Evolutionary conservation across 2,113 vertebrate genomes (phyloP), one percentile per base, ranked within the genome.

Genomic region (Dasyornis broadbenti): DNA sequence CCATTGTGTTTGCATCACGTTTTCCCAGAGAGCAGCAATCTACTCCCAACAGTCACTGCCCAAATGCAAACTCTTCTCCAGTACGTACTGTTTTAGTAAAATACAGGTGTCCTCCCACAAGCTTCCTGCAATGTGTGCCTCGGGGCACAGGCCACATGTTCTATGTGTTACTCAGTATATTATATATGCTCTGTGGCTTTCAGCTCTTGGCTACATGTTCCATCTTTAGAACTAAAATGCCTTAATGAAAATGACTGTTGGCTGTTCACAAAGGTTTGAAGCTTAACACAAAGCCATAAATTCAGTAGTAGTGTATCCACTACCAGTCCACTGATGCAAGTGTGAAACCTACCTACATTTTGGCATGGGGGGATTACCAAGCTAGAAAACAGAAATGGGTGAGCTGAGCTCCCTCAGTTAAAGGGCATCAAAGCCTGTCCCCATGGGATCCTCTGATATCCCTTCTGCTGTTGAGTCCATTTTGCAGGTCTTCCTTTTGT

Each of bases 71-170:
- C 33, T 15, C 4, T 70, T 54, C 31, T 42, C 31, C 64, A 44
- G 27, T 24, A 53, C 0, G 0, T 13, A 9, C 2, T 30, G 10
- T 26, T 64, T 70, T 40, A 27, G n/a, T 42, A 7, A 65, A n/a
- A 23, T 27, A 60, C 57, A 61, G 2, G 1, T n/a, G 10, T 65
- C 30, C 27, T 80, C 44, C 19, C 23, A 40, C 44, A 49, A 13
- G 44, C 18, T 12, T 39, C 44, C 54, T 73, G 33, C 31, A 40
- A 5, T 3, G 23, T 15, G 59, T 4, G 28, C 59, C 37, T 42
- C 7, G 10, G 40, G 11, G 22, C 71, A 50, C 17, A 40, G 19
- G 37, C 39, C 61, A 39, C 53, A 13, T 2, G 20, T 35, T 45
- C 85, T 31, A 0, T 31, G 31, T 54, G 35, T 18, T 47, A n/a